Conservation (phyloP, 1,140 invertebrate genomes). For the Neoseiulus cucumeris region DNA sequence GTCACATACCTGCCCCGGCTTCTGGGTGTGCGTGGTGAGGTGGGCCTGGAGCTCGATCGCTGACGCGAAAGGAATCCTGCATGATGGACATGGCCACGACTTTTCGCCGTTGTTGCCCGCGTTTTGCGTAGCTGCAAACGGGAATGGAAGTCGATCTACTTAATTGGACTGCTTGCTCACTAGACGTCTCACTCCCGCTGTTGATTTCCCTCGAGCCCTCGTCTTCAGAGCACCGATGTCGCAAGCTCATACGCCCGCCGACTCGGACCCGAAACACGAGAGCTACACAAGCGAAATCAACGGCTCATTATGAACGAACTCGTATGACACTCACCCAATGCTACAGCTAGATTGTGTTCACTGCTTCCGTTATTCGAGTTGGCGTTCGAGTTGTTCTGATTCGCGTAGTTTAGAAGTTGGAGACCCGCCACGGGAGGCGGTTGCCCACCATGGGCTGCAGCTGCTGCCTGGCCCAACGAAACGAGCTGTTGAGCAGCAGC, state of each 20-base stretch:
- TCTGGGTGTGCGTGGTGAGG: constrained; percentile 18
- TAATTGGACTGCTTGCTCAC: not conserved
- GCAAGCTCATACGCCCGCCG: too few species aligned
- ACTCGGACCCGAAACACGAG: not conserved
- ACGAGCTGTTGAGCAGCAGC: constrained; percentile 7
- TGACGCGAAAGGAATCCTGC: constrained; percentile 22
- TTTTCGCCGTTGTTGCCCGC: constrained; percentile 15
- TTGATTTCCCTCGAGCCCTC: too few species aligned
- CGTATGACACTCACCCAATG: not conserved
- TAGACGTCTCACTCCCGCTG: too few species aligned
- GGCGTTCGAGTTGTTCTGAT: constrained; percentile 4
- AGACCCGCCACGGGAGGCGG: not conserved
- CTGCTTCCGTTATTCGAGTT: constrained; percentile 10
- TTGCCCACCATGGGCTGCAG: constrained; percentile 2
- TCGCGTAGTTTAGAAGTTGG: constrained; percentile 4
- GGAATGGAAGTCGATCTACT: constrained; percentile 12
- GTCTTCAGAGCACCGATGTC: too few species aligned
- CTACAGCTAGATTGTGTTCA: constrained; percentile 7
- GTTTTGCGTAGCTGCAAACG: constrained; percentile 12
- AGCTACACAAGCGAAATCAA: not conserved
- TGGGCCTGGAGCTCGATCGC: constrained; percentile 23
- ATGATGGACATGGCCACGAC: constrained; percentile 23
- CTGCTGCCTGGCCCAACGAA: constrained; percentile 8
- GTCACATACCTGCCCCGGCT: not conserved
- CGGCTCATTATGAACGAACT: not conserved